These are phyloP conservation scores for Copidosoma floridanum DNA, from an alignment of 1,140 invertebrate species.

Conservation along the genomic window DNA sequence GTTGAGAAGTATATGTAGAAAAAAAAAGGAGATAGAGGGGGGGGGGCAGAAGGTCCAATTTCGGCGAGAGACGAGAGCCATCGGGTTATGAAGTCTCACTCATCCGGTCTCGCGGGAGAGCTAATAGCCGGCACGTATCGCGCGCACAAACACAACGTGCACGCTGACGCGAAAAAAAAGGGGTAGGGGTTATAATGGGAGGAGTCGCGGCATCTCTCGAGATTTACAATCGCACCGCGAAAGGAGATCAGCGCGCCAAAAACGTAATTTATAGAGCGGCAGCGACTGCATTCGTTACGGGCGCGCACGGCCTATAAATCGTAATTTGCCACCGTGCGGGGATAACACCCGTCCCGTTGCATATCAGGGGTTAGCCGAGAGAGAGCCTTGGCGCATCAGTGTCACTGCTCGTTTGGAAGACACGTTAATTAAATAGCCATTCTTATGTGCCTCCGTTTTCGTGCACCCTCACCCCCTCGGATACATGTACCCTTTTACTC, in stretches of 20 bases:
- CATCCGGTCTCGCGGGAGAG: not conserved
- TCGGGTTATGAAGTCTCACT: constrained; percentile 24
- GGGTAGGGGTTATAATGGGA: too few relatives aligned
- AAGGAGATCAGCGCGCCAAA: constrained; percentile 18
- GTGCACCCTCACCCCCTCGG: not conserved
- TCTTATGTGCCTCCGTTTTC: constrained; percentile 9
- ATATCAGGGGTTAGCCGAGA: too few relatives aligned
- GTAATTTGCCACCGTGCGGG: constrained; percentile 34
- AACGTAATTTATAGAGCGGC: constrained; percentile 29
- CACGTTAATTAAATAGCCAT: constrained; percentile 30
- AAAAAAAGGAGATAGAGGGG: too few relatives aligned
- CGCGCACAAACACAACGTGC: too few relatives aligned
- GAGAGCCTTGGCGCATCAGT: constrained; percentile 20
- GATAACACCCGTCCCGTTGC: too few relatives aligned
- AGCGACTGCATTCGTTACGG: constrained; percentile 31
- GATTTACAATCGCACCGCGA: constrained; percentile 23
- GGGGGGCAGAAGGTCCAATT: not conserved
- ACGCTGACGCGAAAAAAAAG: not conserved
- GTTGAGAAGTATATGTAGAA: too few relatives aligned
- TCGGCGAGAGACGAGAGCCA: constrained; percentile 14
- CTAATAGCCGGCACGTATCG: too few relatives aligned
- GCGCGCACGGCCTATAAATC: constrained; percentile 30
- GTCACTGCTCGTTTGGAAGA: constrained; percentile 26
- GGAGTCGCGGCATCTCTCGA: constrained; percentile 2
- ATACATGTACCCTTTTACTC: too few relatives aligned